Evolutionary conservation across 2,888 invertebrate species (phyloP).

Genomic region (Xanthorhoe designata): DNA sequence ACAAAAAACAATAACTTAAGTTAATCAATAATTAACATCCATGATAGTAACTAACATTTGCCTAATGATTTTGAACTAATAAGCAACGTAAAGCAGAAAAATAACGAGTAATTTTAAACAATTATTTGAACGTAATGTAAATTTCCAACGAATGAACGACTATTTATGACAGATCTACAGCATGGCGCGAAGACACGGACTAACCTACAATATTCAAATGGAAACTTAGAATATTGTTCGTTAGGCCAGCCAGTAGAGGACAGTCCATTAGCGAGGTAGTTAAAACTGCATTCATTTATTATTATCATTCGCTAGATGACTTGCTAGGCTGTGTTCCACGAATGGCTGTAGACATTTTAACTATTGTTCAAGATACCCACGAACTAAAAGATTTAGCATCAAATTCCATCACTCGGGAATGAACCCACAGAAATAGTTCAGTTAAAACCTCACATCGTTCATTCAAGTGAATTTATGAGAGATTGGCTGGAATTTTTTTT

Average conservation of each 20-base stretch:
- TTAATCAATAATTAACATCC: not conserved
- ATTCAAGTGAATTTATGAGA: too few species aligned
- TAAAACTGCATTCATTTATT: not conserved
- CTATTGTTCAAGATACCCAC: too few species aligned
- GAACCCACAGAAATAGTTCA: too few species aligned
- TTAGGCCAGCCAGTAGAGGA: constrained; percentile 3
- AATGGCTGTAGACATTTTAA: too few species aligned
- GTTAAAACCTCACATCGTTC: too few species aligned
- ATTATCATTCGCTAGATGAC: not conserved
- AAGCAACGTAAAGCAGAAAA: not conserved
- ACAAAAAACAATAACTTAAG: constrained; percentile 12
- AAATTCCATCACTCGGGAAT: too few species aligned
- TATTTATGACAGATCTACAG: constrained; percentile 27
- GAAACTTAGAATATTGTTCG: constrained; percentile 8
- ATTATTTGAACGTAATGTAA: not conserved
- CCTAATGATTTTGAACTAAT: not conserved
- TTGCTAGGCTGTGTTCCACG: too few species aligned
- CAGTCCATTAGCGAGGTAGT: constrained; percentile 9
- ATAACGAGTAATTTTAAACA: constrained; percentile 14
- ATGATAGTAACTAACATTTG: constrained; percentile 5
- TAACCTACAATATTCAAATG: constrained; percentile 19
- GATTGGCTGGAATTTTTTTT: too few species aligned
- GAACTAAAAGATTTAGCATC: too few species aligned
- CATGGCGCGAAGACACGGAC: constrained; percentile 10
- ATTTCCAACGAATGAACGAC: constrained; percentile 6